Evolutionary conservation across 2,113 vertebrate genomes (phyloP).

Genomic region (Limanda limanda): DNA sequence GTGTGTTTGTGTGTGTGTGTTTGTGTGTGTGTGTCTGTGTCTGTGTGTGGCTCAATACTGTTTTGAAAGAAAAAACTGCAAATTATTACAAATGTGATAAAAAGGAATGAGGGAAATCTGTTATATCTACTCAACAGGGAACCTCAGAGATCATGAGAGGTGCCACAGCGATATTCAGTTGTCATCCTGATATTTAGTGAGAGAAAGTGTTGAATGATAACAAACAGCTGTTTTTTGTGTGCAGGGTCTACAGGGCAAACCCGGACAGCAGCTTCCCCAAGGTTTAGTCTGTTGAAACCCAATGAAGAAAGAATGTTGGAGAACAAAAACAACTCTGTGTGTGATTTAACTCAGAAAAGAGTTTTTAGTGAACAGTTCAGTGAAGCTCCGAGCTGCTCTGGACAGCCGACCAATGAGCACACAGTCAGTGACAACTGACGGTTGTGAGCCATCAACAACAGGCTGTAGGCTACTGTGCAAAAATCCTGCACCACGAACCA

Average conservation of each 20-base stretch:
- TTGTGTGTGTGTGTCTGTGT: neutral
- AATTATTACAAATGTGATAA: neutral
- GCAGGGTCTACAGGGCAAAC: constrained; percentile 22
- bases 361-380: neutral
- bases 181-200: neutral
- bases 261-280: too few relatives aligned
- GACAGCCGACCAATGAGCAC: too few relatives aligned
- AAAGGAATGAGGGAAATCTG: neutral
- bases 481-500: too few relatives aligned
- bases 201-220: neutral
- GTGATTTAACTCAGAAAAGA: neutral
- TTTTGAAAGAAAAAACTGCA: neutral
- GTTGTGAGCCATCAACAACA: too few relatives aligned
- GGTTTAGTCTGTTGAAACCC: too few relatives aligned
- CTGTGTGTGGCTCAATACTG: neutral
- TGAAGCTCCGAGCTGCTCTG: too few relatives aligned
- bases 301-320: constrained; percentile 8
- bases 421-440: too few relatives aligned
- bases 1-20: constrained; percentile 9
- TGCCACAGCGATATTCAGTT: neutral
- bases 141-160: neutral
- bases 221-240: neutral
- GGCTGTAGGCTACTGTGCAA: too few relatives aligned
- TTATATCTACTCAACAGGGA: neutral
- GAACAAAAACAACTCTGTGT: constrained; percentile 32